Evolutionary conservation across 2,888 invertebrate species (phyloP).

Genomic region (Malachius bipustulatus): DNA sequence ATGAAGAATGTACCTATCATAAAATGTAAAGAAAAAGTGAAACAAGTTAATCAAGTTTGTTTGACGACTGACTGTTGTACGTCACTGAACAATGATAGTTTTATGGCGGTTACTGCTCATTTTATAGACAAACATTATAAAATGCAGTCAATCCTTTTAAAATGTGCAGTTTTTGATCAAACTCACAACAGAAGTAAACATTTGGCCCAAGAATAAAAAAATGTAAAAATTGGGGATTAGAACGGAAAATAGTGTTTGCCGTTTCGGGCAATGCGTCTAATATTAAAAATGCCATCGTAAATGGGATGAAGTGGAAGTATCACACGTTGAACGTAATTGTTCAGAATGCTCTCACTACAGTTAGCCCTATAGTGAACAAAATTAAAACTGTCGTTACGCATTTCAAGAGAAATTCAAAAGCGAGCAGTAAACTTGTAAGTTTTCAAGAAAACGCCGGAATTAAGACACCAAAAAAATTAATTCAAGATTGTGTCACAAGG

Average conservation of each 20-base stretch:
- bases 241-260: slow-evolving; percentile 23
- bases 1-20: background rate
- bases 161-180: slow-evolving; percentile 16
- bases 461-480: slow-evolving; percentile 14
- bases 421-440: slow-evolving; percentile 24
- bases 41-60: background rate
- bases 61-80: background rate
- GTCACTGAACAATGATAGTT: slow-evolving; percentile 22
- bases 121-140: slow-evolving; percentile 20
- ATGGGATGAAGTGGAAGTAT: slow-evolving; percentile 18
- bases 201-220: slow-evolving; percentile 20
- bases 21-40: background rate
- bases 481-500: slow-evolving; percentile 18
- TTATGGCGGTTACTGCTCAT: slow-evolving; percentile 21
- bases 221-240: too few species aligned
- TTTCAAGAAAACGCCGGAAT: slow-evolving; percentile 1
- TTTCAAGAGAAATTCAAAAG: slow-evolving; percentile 21
- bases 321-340: slow-evolving; percentile 24
- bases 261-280: slow-evolving; percentile 26
- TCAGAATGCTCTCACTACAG: slow-evolving; percentile 15
- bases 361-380: slow-evolving; percentile 12
- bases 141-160: slow-evolving; percentile 18
- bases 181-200: slow-evolving; percentile 22
- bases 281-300: slow-evolving; percentile 20
- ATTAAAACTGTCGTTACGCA: slow-evolving; percentile 18